phyloP scores from a whole-genome alignment of 2,888 invertebrate genomes.

The Papilio demoleus region DNA sequence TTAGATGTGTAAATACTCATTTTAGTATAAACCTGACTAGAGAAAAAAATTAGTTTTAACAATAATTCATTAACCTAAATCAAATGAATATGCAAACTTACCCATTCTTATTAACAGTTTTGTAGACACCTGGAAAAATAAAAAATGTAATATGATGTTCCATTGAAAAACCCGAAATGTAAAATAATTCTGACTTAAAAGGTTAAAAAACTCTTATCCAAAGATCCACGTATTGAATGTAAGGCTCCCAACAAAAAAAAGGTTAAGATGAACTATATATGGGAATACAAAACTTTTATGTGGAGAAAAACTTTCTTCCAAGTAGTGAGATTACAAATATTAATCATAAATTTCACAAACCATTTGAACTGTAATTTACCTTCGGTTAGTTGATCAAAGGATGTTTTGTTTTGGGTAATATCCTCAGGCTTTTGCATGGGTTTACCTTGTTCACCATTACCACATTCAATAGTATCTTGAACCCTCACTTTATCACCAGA shows the following conservation, averaged over 20 bases:
- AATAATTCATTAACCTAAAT: conserved; percentile 33
- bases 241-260: too few species aligned
- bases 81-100: conserved; percentile 53
- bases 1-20: conserved; percentile 69
- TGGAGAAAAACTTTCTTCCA: too few species aligned
- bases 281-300: too few species aligned
- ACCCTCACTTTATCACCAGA: conserved; percentile 50
- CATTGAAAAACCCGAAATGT: too few species aligned
- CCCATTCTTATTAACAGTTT: conserved; percentile 64
- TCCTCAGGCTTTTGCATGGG: conserved; percentile 9
- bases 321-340: too few species aligned
- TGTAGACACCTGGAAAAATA: conserved; percentile 68
- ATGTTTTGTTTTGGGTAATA: conserved; percentile 20
- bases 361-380: too few species aligned
- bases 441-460: conserved; percentile 1
- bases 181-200: not conserved
- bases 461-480: conserved; percentile 16
- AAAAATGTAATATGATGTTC: too few species aligned
- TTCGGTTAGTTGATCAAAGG: conserved; percentile 54
- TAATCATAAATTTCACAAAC: too few species aligned
- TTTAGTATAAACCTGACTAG: conserved; percentile 65
- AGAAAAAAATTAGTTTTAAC: conserved; percentile 40
- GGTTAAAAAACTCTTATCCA: not conserved
- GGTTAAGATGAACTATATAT: too few species aligned
- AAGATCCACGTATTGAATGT: too few species aligned